Evolutionary conservation across 1,140 invertebrate genomes (phyloP), one percentile per base, ranked within the genome.

Genomic region (Zaprionus gabonicus): DNA sequence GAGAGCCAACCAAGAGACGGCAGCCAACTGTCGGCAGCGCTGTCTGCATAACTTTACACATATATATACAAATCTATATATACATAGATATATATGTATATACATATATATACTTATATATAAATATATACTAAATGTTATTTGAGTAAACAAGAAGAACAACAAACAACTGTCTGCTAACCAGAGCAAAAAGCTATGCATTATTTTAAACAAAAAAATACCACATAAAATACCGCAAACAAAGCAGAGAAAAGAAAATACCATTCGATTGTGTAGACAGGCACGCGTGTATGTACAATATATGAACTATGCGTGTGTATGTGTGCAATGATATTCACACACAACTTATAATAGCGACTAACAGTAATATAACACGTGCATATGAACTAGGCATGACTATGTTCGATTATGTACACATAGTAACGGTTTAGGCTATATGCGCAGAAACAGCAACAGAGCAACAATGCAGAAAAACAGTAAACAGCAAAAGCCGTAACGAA

Each of bases 391-490:
- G 81, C 81, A 82, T 84, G 84, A 90, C 81, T 90, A 80, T 90
- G 88, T 84, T 84, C 82, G 84, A 85, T 75, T 87, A 82, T 87
- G 72, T 90, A 90, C 66, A 88, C 85, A 80, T 90, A 90, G 83
- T 83, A 80, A 85, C 55, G 69, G 65, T 87, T 70, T 81, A 87
- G 78, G 84, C 84, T 66, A 78, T 76, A 73, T 71, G 60, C 86
- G 79, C 75, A 83, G 6, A 31, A 3, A 31, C 7, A 44, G 7
- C 15, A 44, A n/a, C 7, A 17, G 0, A 1, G n/a, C 5, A 9
- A n/a, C 41, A 46, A n/a, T 17, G n/a, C 41, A 46, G n/a, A 9
- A 17, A 46, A 17, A 46, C n/a, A 17, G 82, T 80, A 88, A 68
- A 78, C 67, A 81, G 69, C 66, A 72, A 38, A 59, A 34, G 65